These are phyloP conservation scores for Pandemis corylana DNA, from an alignment of 2,888 invertebrate genomes.

Conservation along the genomic window DNA sequence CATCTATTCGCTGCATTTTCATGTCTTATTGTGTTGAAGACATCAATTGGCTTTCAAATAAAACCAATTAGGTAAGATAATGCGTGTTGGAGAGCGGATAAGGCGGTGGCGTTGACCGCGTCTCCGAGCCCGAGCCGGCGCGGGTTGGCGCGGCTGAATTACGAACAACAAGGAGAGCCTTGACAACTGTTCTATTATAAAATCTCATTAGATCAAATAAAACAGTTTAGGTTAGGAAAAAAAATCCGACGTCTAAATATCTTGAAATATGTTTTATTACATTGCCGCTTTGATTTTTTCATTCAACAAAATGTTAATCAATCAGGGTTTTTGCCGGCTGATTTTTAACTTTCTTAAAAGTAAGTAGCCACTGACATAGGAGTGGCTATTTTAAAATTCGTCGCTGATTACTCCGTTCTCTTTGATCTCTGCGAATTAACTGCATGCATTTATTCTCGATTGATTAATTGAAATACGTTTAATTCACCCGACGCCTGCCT, in stretches of 20 bases:
- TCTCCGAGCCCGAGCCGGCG: background rate
- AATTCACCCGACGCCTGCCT: slow-evolving; percentile 19
- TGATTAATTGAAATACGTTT: background rate
- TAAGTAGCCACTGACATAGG: background rate
- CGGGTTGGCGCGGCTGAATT: background rate
- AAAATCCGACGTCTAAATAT: too few species aligned
- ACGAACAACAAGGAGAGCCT: too few species aligned
- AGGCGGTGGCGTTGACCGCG: background rate
- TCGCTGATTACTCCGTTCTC: background rate
- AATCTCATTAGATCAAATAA: too few species aligned
- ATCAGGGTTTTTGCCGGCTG: background rate
- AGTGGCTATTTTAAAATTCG: background rate
- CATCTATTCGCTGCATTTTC: background rate
- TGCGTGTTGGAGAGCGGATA: background rate
- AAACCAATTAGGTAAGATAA: slow-evolving; percentile 6
- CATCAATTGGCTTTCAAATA: background rate
- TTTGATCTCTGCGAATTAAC: background rate
- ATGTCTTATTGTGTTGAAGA: background rate
- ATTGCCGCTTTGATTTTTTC: background rate
- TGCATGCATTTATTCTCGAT: background rate
- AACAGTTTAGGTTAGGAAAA: background rate
- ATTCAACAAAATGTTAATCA: background rate
- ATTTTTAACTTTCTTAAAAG: too few species aligned
- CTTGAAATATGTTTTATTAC: background rate
- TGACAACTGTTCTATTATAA: background rate